phyloP scores from a whole-genome alignment of 2,888 invertebrate species.

The Ganaspis brasiliensis region DNA sequence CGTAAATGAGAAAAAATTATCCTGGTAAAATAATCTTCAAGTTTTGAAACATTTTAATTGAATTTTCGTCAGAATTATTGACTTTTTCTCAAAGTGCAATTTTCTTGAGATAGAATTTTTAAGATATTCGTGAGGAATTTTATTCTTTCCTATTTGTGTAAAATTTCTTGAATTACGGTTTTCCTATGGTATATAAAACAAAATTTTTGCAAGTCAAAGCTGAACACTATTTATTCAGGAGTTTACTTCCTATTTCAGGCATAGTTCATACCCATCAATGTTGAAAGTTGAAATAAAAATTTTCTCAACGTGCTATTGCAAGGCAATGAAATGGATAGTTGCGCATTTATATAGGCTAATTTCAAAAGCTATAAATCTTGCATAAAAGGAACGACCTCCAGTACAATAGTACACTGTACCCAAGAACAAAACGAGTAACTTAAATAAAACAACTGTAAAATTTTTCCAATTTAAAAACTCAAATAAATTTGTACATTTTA shows the following conservation, averaged over 20 bases:
- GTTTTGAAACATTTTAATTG: no score
- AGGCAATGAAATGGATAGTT: conserved; percentile 2
- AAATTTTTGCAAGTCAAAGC: conserved; percentile 4
- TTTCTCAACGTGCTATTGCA: background rate
- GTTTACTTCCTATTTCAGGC: background rate
- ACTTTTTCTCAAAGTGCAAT: no score
- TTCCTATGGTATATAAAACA: background rate
- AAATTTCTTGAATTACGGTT: background rate
- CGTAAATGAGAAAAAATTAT: no score
- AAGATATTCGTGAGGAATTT: background rate
- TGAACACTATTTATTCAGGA: background rate
- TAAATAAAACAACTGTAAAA: background rate
- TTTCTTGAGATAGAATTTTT: background rate
- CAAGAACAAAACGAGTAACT: background rate
- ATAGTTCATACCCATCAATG: background rate
- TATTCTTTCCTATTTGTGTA: background rate
- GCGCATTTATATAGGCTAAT: conserved; percentile 1
- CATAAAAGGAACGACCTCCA: background rate
- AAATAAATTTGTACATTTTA: background rate
- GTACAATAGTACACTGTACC: background rate
- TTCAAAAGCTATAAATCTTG: conserved; percentile 1
- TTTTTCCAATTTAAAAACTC: background rate
- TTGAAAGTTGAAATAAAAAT: background rate
- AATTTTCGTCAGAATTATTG: no score
- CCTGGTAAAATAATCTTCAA: no score